phyloP scores from a whole-genome alignment of 1,140 invertebrate species.

The Lasioglossum albipes region DNA sequence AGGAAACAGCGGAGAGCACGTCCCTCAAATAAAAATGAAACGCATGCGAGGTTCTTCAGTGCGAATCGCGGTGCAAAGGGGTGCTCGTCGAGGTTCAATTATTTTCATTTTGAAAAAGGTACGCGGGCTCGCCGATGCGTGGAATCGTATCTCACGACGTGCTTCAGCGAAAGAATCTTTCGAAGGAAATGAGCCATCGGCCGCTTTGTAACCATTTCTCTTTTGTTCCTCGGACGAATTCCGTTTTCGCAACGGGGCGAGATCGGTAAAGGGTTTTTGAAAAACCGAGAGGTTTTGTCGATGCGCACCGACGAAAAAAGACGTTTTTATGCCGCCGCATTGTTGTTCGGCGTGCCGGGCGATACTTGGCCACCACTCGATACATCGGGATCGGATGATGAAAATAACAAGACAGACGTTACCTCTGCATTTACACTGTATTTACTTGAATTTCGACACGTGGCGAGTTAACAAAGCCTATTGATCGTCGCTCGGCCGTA shows the following conservation, averaged over 20 bases:
- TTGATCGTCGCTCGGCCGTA: not conserved
- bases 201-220: slow-evolving; percentile 55
- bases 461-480: slow-evolving; percentile 24
- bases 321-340: slow-evolving; percentile 52
- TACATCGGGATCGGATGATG: slow-evolving; percentile 20
- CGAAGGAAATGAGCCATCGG: slow-evolving; percentile 56
- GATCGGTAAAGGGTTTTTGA: slow-evolving; percentile 56
- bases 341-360: slow-evolving; percentile 36
- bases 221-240: slow-evolving; percentile 44
- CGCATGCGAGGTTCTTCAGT: slow-evolving; percentile 5
- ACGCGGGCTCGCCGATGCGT: slow-evolving; percentile 40
- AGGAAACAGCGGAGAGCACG: not conserved
- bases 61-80: slow-evolving; percentile 23
- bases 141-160: not conserved
- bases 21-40: not conserved
- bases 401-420: slow-evolving; percentile 3
- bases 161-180: slow-evolving; percentile 33
- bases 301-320: slow-evolving; percentile 42
- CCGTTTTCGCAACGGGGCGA: slow-evolving; percentile 34
- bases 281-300: slow-evolving; percentile 27
- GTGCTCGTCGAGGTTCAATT: slow-evolving; percentile 49
- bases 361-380: slow-evolving; percentile 21
- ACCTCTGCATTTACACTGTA: not conserved
- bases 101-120: slow-evolving; percentile 39
- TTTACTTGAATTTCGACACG: slow-evolving; percentile 25